phyloP scores from a whole-genome alignment of 2,797 vertebrate species.

The Okamejei kenojei region DNA sequence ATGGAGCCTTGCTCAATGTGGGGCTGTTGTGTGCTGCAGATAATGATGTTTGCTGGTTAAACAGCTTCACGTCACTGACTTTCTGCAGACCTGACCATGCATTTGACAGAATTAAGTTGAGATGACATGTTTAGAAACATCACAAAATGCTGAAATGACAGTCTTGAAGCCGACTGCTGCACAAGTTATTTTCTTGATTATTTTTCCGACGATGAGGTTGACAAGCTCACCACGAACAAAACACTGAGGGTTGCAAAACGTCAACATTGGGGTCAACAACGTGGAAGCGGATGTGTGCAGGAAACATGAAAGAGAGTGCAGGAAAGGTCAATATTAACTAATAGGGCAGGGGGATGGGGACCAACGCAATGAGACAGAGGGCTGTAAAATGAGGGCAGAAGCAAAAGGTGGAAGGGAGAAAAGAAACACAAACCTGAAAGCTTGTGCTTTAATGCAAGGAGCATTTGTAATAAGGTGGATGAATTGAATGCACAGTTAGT shows the following conservation, averaged over 20 bases:
- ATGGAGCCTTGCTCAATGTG: background rate
- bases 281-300: no score
- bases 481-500: no score
- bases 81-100: background rate
- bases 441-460: no score
- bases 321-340: no score
- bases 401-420: no score
- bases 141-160: background rate
- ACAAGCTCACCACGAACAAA: background rate
- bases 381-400: no score
- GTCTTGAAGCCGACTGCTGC: conserved; percentile 3
- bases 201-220: background rate
- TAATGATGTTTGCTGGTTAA: conserved; percentile 23
- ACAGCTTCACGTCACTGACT: conserved; percentile 4
- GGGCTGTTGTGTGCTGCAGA: background rate
- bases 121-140: conserved; percentile 10
- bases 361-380: no score
- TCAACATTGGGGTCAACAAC: no score
- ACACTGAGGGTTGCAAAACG: background rate
- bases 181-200: conserved; percentile 9
- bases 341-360: no score
- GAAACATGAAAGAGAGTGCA: no score
- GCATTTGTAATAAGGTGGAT: no score
- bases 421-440: no score
- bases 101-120: conserved; percentile 6